Conservation (phyloP, 2,888 invertebrate genomes). For the Rhingia campestris region DNA sequence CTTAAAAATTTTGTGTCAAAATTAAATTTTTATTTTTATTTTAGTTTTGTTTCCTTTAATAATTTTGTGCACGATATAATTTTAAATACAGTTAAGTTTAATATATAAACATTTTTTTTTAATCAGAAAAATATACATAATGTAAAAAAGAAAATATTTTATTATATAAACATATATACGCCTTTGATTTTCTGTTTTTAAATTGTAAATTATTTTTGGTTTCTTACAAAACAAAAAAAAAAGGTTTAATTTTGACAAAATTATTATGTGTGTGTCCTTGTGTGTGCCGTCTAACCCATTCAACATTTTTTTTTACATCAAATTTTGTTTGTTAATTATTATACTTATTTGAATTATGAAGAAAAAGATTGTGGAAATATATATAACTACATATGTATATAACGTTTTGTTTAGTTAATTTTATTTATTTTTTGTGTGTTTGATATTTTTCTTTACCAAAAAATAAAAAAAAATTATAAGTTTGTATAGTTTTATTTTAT, state of each 20-base stretch:
- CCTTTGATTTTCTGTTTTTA: conserved; percentile 51
- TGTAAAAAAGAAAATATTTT: conserved; percentile 63
- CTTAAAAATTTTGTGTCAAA: conserved; percentile 63
- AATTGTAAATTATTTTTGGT: conserved; percentile 17
- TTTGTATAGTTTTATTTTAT: conserved; percentile 12
- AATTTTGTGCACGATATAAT: conserved; percentile 62
- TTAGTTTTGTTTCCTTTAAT: neutral
- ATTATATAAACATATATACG: conserved; percentile 69
- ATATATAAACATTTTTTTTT: conserved; percentile 21
- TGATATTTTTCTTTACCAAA: conserved; percentile 39
- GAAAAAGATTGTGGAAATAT: conserved; percentile 34
- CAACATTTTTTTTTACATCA: conserved; percentile 76
- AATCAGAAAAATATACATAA: conserved; percentile 66
- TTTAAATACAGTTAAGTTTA: conserved; percentile 48
- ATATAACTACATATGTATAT: conserved; percentile 70
- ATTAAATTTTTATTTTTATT: conserved; percentile 63
- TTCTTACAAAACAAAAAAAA: conserved; percentile 38
- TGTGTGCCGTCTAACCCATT: conserved; percentile 81
- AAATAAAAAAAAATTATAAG: neutral
- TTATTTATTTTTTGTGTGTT: conserved; percentile 53
- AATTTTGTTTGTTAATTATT: conserved; percentile 73
- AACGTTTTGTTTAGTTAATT: conserved; percentile 49
- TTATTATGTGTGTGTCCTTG: conserved; percentile 79
- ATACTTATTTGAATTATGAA: conserved; percentile 47
- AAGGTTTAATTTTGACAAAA: conserved; percentile 73